Conservation (phyloP, 2,888 invertebrate species). For the Ceriagrion tenellum region DNA sequence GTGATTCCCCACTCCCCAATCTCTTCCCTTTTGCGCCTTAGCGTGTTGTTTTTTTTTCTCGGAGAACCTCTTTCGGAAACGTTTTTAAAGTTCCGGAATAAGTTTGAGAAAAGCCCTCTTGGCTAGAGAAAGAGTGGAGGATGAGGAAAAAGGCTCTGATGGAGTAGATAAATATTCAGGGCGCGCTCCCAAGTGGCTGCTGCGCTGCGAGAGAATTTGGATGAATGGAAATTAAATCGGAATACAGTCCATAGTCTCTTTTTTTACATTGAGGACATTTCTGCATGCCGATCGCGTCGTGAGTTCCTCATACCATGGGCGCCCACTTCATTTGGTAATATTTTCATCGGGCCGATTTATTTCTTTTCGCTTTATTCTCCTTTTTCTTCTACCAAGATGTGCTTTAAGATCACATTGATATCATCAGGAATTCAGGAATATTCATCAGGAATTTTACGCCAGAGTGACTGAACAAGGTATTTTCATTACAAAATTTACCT, state of each 20-base stretch:
- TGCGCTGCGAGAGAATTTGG: background rate
- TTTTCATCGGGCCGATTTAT: background rate
- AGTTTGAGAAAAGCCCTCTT: background rate
- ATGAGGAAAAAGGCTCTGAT: background rate
- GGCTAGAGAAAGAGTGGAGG: background rate
- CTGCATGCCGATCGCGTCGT: background rate
- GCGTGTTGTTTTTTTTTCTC: background rate
- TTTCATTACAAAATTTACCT: too few species aligned
- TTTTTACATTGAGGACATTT: background rate
- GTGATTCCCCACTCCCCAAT: background rate
- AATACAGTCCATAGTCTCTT: background rate
- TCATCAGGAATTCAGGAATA: too few species aligned
- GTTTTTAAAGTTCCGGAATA: conserved; percentile 21
- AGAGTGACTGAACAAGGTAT: too few species aligned
- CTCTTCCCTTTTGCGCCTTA: background rate
- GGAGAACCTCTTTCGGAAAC: background rate
- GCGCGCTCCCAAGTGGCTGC: background rate
- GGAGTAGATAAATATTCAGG: background rate
- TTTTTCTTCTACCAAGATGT: background rate
- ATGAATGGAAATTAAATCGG: background rate
- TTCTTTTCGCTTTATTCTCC: background rate
- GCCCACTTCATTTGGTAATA: background rate
- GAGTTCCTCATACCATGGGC: background rate
- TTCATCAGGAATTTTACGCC: too few species aligned
- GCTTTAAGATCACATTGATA: too few species aligned